phyloP scores from a whole-genome alignment of 2,888 invertebrate genomes.

The Acronicta psi region DNA sequence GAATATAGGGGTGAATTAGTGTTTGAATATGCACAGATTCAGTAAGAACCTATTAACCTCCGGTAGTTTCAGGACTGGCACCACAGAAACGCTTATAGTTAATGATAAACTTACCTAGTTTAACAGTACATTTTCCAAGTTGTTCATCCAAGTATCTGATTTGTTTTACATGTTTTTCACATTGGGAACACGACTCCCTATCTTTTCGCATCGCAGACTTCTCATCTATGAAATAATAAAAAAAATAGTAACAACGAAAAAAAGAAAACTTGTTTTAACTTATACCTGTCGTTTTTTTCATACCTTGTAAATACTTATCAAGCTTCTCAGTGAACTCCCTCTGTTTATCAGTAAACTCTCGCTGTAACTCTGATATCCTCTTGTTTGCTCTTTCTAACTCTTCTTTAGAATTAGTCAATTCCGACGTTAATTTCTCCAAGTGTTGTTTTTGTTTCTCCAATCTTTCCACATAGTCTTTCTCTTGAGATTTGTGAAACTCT shows the following conservation, averaged over 20 bases:
- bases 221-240: slow-evolving; percentile 70
- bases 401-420: slow-evolving; percentile 82
- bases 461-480: slow-evolving; percentile 81
- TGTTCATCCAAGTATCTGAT: slow-evolving; percentile 79
- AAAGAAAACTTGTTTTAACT: background rate
- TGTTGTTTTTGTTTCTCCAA: slow-evolving; percentile 87
- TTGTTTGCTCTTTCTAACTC: slow-evolving; percentile 88
- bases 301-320: slow-evolving; percentile 81
- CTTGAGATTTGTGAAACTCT: slow-evolving; percentile 77
- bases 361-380: slow-evolving; percentile 88
- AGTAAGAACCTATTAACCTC: too few species aligned
- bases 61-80: too few species aligned
- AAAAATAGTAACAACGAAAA: background rate
- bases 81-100: background rate
- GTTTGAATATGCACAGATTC: too few species aligned
- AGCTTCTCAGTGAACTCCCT: slow-evolving; percentile 83
- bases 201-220: slow-evolving; percentile 82
- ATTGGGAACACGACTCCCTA: slow-evolving; percentile 77
- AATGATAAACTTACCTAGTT: slow-evolving; percentile 70
- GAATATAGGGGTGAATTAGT: too few species aligned
- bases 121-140: slow-evolving; percentile 75
- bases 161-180: slow-evolving; percentile 78
- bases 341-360: slow-evolving; percentile 87
- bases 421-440: slow-evolving; percentile 82
- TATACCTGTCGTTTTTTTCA: background rate